A percentile compares a stretch with the other conserved stretches of the same genome.
phyloP scores from a whole-genome alignment of 2,797 vertebrate species.

The Cossypha niveicapilla region DNA sequence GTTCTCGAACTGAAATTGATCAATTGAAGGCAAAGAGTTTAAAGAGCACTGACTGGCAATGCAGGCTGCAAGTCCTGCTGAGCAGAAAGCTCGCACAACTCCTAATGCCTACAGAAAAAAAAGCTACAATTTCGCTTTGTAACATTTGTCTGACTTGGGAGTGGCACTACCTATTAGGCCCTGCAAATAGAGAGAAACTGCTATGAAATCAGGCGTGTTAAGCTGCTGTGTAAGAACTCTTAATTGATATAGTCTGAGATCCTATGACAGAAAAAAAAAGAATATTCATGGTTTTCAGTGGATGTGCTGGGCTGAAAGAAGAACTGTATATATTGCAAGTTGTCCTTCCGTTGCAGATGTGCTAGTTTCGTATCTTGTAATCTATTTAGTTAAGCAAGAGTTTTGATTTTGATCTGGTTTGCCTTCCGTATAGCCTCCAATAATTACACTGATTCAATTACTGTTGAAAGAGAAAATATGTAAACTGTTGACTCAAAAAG shows the following conservation, averaged over 20 bases:
- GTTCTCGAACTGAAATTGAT: neutral
- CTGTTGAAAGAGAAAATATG: neutral
- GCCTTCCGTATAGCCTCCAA: neutral
- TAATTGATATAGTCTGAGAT: neutral
- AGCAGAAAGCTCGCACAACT: neutral
- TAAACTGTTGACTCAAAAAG: neutral
- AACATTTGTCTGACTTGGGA: neutral
- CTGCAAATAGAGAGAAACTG: neutral
- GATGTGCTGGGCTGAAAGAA: neutral
- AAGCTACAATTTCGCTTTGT: neutral
- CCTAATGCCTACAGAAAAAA: neutral
- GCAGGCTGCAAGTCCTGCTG: neutral
- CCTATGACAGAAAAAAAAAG: neutral
- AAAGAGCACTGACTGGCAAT: neutral
- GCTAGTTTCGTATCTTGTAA: neutral
- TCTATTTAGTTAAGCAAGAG: neutral
- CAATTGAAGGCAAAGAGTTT: neutral
- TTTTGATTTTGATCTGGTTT: neutral
- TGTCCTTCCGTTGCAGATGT: neutral
- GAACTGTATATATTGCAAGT: neutral
- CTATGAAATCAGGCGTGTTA: neutral
- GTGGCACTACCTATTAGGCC: neutral
- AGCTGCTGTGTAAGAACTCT: neutral
- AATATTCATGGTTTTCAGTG: neutral
- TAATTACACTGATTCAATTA: neutral